Base-by-base conservation (phyloP, 1,140 invertebrate genomes). In the Samia ricini region DNA sequence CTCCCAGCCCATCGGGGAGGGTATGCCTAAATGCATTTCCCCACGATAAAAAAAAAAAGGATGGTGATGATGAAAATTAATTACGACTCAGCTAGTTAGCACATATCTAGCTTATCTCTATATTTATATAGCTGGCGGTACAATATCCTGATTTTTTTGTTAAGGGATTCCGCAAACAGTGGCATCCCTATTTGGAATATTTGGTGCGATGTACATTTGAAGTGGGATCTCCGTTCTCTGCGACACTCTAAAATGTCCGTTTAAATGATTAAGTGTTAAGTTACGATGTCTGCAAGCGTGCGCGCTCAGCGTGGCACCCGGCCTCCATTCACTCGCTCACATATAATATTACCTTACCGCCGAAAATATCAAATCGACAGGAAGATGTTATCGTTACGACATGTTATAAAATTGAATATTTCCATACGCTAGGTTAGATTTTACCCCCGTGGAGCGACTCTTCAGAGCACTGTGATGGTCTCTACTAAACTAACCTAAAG, bases 361-460 rank as follows among this genome's bases (percentile, higher is more conserved):
- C 84, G 83, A 88, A 89, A 88, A 89, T 83, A 88, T 89, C 83
- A 88, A 88, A 85, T 89, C 87, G 85, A 85, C 87, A 84, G 74
- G 68, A 64, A 75, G 85, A 88, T 88, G 77, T 82, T 88, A 88
- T 88, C 85, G 76, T 69, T 61, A 70, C 69, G 77, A 76, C 88
- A 88, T 84, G 83, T 87, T 85, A 85, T 89, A 89, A 89, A 88
- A 89, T 89, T 89, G 82, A 89, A 89, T 85, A 89, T 89, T 81
- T 87, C 79, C 83, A 81, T 82, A 81, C 77, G 75, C 83, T 80
- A 83, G 76, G 68, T 61, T 69, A 71, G 75, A 69, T 72, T 56
- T 56, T 76, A 69, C 60, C 69, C 79, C 82, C 72, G 82, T 69
- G 61, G 85, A 55, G 81, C 62, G 57, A n/a, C 68, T 81, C 78